Evolutionary conservation across 2,888 invertebrate species (phyloP).

Genomic region (Lasioglossum marginatum): DNA sequence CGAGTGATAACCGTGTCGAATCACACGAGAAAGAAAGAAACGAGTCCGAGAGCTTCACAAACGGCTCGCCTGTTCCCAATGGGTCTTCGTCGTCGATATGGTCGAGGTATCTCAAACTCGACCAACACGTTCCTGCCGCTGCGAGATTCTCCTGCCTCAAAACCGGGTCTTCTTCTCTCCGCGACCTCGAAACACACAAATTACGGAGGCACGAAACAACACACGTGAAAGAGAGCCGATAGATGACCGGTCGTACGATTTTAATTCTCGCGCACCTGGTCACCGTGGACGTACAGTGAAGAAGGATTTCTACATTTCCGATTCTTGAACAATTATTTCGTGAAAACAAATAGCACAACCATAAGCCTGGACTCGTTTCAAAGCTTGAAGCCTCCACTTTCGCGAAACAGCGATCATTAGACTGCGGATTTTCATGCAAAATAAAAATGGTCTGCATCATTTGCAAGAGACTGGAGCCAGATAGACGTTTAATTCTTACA

Average conservation of each 20-base stretch:
- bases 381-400: no score
- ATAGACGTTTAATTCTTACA: no score
- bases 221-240: slow-evolving; percentile 56
- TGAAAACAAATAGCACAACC: no score
- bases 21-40: slow-evolving; percentile 9
- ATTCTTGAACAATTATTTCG: no score
- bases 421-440: no score
- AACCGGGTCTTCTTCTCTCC: slow-evolving; percentile 75
- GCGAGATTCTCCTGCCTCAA: slow-evolving; percentile 72
- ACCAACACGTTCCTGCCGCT: slow-evolving; percentile 63
- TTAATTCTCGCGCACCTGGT: neutral
- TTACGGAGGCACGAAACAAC: slow-evolving; percentile 70
- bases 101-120: slow-evolving; percentile 65
- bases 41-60: neutral
- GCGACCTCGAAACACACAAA: slow-evolving; percentile 81
- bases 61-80: slow-evolving; percentile 20
- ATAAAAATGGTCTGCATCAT: no score
- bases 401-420: no score
- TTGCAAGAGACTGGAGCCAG: no score
- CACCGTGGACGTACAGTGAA: neutral
- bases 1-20: slow-evolving; percentile 5
- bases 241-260: slow-evolving; percentile 37
- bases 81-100: slow-evolving; percentile 51
- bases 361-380: no score
- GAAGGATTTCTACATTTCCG: no score